A percentile compares a stretch with the other conserved stretches of the same genome.
These are phyloP conservation scores for Periplaneta americana DNA, from an alignment of 1,140 invertebrate genomes.

Conservation along the genomic window DNA sequence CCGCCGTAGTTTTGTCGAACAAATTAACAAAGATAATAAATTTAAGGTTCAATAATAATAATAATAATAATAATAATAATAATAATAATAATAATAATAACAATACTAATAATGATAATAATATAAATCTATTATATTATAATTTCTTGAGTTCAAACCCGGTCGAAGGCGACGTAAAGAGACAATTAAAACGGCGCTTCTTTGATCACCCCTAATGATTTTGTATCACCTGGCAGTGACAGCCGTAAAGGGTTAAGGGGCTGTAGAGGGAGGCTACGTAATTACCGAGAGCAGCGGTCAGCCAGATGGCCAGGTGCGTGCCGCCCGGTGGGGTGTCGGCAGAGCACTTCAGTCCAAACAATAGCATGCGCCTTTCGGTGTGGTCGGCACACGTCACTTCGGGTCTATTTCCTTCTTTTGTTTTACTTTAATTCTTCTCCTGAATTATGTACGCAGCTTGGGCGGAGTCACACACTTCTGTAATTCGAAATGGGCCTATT, in stretches of 20 bases:
- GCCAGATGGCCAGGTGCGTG: not conserved
- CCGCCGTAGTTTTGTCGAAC: too few species aligned
- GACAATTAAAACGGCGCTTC: too few species aligned
- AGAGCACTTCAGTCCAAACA: not conserved
- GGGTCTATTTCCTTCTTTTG: not conserved
- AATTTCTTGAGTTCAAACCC: too few species aligned
- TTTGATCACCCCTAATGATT: not conserved
- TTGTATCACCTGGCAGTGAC: not conserved
- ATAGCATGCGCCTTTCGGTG: not conserved
- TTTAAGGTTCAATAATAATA: too few species aligned
- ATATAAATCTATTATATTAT: too few species aligned
- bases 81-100: too few species aligned
- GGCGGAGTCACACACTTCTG: not conserved
- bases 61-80: too few species aligned
- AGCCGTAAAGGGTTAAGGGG: not conserved
- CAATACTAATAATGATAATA: too few species aligned
- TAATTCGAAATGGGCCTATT: too few species aligned
- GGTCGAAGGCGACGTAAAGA: too few species aligned
- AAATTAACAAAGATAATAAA: too few species aligned
- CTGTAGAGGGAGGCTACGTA: not conserved
- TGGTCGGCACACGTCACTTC: not conserved
- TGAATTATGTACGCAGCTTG: not conserved
- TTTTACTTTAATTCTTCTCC: not conserved
- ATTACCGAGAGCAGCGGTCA: not conserved
- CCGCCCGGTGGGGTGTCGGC: not conserved